phyloP scores from a whole-genome alignment of 23 tunicate species.

The Clavelina lepadiformis region DNA sequence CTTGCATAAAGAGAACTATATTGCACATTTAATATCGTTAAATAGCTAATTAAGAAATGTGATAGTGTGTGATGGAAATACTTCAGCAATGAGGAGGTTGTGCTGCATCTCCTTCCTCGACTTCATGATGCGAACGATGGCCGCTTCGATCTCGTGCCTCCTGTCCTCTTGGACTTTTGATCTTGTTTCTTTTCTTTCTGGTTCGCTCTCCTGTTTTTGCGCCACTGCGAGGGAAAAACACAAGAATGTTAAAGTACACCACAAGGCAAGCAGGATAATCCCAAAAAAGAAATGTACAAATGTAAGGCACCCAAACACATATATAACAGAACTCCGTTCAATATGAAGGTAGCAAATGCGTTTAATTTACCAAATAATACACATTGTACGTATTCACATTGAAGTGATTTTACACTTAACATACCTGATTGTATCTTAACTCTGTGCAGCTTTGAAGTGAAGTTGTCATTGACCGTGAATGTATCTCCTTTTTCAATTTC shows the following conservation, averaged over 20 bases:
- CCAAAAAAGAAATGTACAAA: too few relatives aligned
- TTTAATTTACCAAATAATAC: too few relatives aligned
- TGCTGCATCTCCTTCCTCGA: constrained; percentile 94
- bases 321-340: too few relatives aligned
- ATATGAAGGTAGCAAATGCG: too few relatives aligned
- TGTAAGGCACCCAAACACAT: too few relatives aligned
- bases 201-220: constrained; percentile 91
- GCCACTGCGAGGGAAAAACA: constrained; percentile 54
- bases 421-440: constrained; percentile 94
- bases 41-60: too few relatives aligned
- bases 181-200: constrained; percentile 87
- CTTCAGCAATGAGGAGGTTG: constrained; percentile 93
- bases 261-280: too few relatives aligned
- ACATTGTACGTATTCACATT: neutral
- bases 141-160: constrained; percentile 99
- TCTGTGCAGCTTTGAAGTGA: constrained; percentile 87
- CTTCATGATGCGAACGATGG: constrained; percentile 99
- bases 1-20: too few relatives aligned
- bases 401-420: neutral
- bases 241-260: too few relatives aligned
- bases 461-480: constrained; percentile 80
- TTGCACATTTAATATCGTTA: too few relatives aligned
- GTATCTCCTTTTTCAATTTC: constrained; percentile 86
- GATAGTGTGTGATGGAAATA: constrained; percentile 3
- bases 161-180: constrained; percentile 97